Conservation (phyloP, 2,888 invertebrate species). For the Andrena bicolor region DNA sequence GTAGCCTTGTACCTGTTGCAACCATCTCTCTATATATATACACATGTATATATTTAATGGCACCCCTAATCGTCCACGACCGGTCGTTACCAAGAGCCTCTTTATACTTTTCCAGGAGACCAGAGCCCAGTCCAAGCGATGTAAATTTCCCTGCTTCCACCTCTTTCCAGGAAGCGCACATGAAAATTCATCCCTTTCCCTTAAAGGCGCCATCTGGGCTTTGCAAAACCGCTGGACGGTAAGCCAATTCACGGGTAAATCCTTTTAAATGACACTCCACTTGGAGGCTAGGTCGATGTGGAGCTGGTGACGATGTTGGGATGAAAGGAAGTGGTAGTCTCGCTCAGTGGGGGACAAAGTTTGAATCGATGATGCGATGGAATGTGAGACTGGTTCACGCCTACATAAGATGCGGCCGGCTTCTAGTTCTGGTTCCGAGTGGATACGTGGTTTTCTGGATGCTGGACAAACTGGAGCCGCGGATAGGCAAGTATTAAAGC, state of each 20-base stretch:
- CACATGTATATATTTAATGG: slow-evolving; percentile 61
- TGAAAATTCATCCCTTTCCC: background rate
- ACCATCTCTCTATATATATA: slow-evolving; percentile 45
- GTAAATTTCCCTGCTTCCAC: slow-evolving; percentile 31
- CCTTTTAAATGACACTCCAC: no score
- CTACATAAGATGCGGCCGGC: background rate
- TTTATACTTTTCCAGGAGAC: slow-evolving; percentile 60
- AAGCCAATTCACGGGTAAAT: no score
- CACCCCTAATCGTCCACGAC: slow-evolving; percentile 71
- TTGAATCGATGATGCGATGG: no score
- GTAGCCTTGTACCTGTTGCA: slow-evolving; percentile 72
- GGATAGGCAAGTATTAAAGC: slow-evolving; percentile 64
- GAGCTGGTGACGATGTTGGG: no score
- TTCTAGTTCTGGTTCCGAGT: background rate
- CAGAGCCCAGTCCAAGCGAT: background rate
- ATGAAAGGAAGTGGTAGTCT: no score
- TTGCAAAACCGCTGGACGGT: no score
- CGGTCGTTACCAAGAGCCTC: slow-evolving; percentile 54
- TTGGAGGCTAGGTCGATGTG: no score
- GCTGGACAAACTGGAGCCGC: background rate
- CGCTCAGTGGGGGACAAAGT: no score
- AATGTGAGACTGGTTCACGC: background rate
- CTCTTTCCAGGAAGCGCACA: background rate
- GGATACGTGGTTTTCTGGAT: background rate
- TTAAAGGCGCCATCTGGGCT: no score